phyloP scores from a whole-genome alignment of 2,888 invertebrate species.

The Morpho deidamia region DNA sequence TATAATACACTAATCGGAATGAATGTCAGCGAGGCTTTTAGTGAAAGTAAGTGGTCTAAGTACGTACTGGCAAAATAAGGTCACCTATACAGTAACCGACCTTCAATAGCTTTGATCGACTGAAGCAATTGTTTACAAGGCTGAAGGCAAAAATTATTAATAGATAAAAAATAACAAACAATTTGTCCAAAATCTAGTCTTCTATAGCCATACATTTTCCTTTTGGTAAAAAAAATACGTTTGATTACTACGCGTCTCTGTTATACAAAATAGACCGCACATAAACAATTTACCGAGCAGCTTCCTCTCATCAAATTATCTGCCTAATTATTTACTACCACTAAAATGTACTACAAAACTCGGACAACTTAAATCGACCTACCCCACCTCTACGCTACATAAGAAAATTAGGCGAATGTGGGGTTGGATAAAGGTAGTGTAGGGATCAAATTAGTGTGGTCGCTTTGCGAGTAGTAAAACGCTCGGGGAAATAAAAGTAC shows the following conservation, averaged over 20 bases:
- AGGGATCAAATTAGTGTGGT: constrained; percentile 56
- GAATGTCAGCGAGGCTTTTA: no score
- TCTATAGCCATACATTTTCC: no score
- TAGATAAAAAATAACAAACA: no score
- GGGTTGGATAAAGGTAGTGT: constrained; percentile 35
- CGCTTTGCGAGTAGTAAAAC: constrained; percentile 56
- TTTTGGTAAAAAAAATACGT: neutral
- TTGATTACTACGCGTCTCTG: constrained; percentile 30
- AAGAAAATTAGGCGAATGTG: constrained; percentile 27
- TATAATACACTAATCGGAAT: no score
- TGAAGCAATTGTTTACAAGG: neutral
- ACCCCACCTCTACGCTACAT: constrained; percentile 33
- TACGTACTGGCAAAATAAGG: no score
- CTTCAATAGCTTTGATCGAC: no score
- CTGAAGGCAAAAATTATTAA: no score
- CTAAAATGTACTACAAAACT: constrained; percentile 63
- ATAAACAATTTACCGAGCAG: constrained; percentile 56
- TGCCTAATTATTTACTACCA: constrained; percentile 73
- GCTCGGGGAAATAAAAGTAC: constrained; percentile 62
- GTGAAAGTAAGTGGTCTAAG: no score
- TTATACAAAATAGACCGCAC: constrained; percentile 55
- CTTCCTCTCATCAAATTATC: constrained; percentile 73
- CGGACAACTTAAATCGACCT: constrained; percentile 50
- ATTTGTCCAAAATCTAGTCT: no score
- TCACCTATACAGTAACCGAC: no score